Conservation (phyloP, 1,140 invertebrate genomes). For the Hycleus phaleratus region DNA sequence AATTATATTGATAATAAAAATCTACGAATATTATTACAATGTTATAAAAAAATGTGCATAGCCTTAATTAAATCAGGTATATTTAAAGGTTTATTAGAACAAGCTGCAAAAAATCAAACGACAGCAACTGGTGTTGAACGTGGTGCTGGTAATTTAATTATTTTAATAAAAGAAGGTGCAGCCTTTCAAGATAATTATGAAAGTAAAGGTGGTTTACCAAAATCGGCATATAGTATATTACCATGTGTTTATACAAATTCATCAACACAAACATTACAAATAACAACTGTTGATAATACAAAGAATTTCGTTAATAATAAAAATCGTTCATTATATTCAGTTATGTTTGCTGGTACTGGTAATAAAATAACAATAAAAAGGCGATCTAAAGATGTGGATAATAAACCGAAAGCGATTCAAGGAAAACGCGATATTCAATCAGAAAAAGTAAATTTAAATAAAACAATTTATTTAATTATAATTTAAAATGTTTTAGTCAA, state of each 20-base stretch:
- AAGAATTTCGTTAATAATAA: slow-evolving; percentile 11
- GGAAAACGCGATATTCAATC: slow-evolving; percentile 3
- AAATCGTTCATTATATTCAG: slow-evolving; percentile 68
- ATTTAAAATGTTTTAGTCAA: slow-evolving; percentile 18
- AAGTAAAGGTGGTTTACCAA: slow-evolving; percentile 57
- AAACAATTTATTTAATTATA: background rate
- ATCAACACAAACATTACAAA: slow-evolving; percentile 51
- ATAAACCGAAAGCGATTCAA: slow-evolving; percentile 13
- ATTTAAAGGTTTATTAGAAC: slow-evolving; percentile 54
- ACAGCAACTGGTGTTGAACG: slow-evolving; percentile 36
- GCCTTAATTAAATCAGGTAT: slow-evolving; percentile 66
- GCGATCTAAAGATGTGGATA: slow-evolving; percentile 51
- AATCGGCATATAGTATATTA: slow-evolving; percentile 63
- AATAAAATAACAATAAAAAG: slow-evolving; percentile 78
- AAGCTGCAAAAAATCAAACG: slow-evolving; percentile 40
- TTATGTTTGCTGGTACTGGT: slow-evolving; percentile 67
- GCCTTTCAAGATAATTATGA: slow-evolving; percentile 70
- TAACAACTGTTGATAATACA: slow-evolving; percentile 19
- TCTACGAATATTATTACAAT: slow-evolving; percentile 70
- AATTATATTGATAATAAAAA: slow-evolving; percentile 78
- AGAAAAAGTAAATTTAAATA: slow-evolving; percentile 18
- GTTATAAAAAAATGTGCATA: slow-evolving; percentile 82
- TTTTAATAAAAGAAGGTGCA: slow-evolving; percentile 71
- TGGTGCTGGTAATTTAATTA: slow-evolving; percentile 51
- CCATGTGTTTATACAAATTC: slow-evolving; percentile 65